Conservation (phyloP, 2,113 vertebrate genomes). For the Periophthalmodon schlosseri region DNA sequence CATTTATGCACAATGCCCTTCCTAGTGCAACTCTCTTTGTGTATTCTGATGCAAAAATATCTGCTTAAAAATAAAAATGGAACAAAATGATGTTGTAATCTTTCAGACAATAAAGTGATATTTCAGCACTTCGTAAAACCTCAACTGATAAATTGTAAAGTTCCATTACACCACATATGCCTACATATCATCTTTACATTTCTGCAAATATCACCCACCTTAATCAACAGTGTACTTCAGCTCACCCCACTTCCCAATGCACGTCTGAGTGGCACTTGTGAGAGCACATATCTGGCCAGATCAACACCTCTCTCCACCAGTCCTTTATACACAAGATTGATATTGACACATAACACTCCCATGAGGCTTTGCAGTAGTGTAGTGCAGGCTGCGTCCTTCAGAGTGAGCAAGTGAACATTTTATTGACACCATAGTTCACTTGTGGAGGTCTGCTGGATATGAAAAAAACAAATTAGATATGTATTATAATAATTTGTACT, state of each 20-base stretch:
- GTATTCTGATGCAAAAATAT: background rate
- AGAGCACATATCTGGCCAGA: background rate
- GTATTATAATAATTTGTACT: background rate
- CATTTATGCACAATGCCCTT: background rate
- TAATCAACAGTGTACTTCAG: too few relatives aligned
- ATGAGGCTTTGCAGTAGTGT: constrained; percentile 7
- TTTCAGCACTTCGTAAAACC: too few relatives aligned
- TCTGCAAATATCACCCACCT: too few relatives aligned
- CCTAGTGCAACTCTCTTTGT: background rate
- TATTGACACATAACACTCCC: constrained; percentile 11
- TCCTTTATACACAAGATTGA: constrained; percentile 5
- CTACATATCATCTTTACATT: too few relatives aligned
- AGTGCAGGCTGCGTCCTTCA: background rate
- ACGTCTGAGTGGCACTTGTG: background rate
- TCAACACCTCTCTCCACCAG: background rate
- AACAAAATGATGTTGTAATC: too few relatives aligned
- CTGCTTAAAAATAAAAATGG: too few relatives aligned
- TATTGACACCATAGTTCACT: constrained; percentile 3
- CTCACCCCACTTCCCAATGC: background rate
- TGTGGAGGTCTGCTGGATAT: background rate
- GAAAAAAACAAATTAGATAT: background rate
- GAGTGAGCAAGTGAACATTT: background rate
- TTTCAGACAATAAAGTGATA: too few relatives aligned
- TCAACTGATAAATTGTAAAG: too few relatives aligned
- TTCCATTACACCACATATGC: too few relatives aligned